Percentiles rank a stretch among this genome's conserved stretches.
Conservation (phyloP, 64 coral and sea anemone species). For the Montipora efflorescens region DNA sequence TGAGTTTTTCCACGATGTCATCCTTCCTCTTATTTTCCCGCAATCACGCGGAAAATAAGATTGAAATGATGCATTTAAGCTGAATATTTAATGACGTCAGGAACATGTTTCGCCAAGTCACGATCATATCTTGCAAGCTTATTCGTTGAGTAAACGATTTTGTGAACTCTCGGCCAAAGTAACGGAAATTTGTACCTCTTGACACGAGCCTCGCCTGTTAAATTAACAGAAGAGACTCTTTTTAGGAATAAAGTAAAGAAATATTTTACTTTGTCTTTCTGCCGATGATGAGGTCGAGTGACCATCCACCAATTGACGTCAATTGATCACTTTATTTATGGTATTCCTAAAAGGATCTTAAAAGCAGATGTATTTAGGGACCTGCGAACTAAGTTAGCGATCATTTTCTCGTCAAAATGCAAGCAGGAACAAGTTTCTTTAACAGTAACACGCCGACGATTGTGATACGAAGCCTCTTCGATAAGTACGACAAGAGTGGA, state of each 20-base stretch:
- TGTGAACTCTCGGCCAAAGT: not conserved
- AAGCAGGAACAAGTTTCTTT: conserved; percentile 58
- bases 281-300: not conserved
- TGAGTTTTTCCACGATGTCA: not conserved
- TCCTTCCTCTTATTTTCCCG: not conserved
- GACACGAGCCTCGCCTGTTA: not conserved
- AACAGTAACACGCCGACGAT: conserved; percentile 19
- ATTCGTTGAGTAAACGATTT: not conserved
- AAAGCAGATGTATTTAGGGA: not conserved
- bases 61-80: not conserved
- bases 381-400: not conserved
- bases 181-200: not conserved
- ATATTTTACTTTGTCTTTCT: not conserved
- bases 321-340: not conserved
- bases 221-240: not conserved
- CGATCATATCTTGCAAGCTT: not conserved
- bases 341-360: not conserved
- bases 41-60: not conserved
- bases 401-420: not conserved
- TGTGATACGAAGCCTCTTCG: conserved; percentile 61
- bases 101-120: not conserved
- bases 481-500: conserved; percentile 51
- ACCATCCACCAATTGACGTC: not conserved
- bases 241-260: not conserved
- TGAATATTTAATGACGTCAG: not conserved